phyloP scores from a whole-genome alignment of 2,797 vertebrate species.

The Neomorphus geoffroyi region DNA sequence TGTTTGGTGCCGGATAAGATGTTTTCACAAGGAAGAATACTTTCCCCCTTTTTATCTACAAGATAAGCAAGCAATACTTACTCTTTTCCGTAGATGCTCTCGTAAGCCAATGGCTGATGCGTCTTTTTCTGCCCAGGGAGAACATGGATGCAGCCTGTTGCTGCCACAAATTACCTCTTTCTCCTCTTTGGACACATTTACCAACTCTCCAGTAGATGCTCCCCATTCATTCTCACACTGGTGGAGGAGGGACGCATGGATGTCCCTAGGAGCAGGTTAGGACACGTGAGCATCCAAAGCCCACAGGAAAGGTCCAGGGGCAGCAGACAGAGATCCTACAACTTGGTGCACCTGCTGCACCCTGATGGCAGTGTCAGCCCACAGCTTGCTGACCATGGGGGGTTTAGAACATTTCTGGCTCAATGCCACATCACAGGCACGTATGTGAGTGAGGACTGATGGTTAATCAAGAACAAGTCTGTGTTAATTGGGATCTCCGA shows the following conservation, averaged over 20 bases:
- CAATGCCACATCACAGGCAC: too few species aligned
- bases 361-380: too few species aligned
- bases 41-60: background rate
- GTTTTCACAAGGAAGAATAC: background rate
- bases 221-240: background rate
- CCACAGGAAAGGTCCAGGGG: too few species aligned
- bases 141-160: background rate
- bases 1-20: background rate
- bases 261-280: accelerated
- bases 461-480: too few species aligned
- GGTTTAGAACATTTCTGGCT: too few species aligned
- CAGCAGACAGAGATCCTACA: too few species aligned
- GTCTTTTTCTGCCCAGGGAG: background rate
- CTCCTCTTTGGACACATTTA: background rate
- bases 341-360: too few species aligned
- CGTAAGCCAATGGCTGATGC: background rate
- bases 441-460: too few species aligned
- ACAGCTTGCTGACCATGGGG: too few species aligned
- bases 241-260: too few species aligned
- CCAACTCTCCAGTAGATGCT: background rate
- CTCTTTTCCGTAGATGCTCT: background rate
- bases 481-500: too few species aligned
- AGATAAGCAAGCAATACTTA: background rate
- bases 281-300: background rate
- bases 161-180: background rate